Evolutionary conservation across 1,140 invertebrate genomes (phyloP), one percentile per base, ranked within the genome.

Genomic region (Cepaea nemoralis): DNA sequence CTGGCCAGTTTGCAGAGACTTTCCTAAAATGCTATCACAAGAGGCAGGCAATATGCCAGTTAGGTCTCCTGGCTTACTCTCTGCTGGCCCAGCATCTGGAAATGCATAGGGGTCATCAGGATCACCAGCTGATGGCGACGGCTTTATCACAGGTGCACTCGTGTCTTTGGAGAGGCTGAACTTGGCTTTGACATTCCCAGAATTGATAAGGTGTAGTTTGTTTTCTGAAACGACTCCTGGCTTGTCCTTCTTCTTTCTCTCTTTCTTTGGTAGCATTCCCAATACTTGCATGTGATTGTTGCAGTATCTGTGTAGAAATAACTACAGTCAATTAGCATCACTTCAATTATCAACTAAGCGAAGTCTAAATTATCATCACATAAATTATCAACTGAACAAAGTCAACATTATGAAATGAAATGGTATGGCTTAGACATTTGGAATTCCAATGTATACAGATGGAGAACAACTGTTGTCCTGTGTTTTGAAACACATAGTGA

Each of bases 41-140:
- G 77, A 22, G n/a, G 31, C 14, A 6, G 27, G 27, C 27, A 55
- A 35, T 3, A 22, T 24, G 45, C 45, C 77, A 6, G 40, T 10
- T 6, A 50, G 22, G 1, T 22, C 76, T 67, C 40, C 27, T 1
- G 76, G 14, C 39, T 80, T 80, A 39, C 24, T 66, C 14, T 80
- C 59, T 71, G 87, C 86, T 24, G 91, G 90, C 77, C 92, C 92
- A 8, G 92, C 91, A 83, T 93, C 93, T 83, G 93, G 92, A 86
- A 94, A 94, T 45, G 94, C 92, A 85, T 94, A 94, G 0, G 93
- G 93, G 90, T 94, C 93, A 85, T 92, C 90, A 33, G 87, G 87
- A 48, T 89, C 87, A 78, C 89, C 88, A 37, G 82, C 73, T 63
- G 75, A 85, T 69, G 75, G 83, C 70, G 80, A 85, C 76, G 80